Evolutionary conservation across 2,888 invertebrate species (phyloP).

Genomic region (Lithophane leautieri): DNA sequence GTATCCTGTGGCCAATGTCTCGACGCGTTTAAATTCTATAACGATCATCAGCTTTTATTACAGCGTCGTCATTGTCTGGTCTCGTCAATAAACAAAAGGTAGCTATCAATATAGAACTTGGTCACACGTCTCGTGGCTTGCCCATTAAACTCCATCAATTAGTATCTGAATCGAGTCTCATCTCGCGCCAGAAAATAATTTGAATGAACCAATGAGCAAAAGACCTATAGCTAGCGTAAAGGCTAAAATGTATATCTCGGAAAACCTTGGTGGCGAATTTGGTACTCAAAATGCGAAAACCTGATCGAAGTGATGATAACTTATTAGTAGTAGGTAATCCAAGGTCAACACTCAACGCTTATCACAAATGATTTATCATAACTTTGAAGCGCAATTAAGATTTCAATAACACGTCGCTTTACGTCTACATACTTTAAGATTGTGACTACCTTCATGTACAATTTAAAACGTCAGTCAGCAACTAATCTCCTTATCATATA

Average conservation of each 20-base stretch:
- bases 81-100: slow-evolving; percentile 47
- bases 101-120: slow-evolving; percentile 33
- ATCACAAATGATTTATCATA: slow-evolving; percentile 30
- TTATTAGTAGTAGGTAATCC: background rate
- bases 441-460: slow-evolving; percentile 10
- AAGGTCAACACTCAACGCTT: slow-evolving; percentile 24
- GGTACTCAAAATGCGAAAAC: background rate
- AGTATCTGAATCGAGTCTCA: background rate
- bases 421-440: background rate
- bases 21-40: slow-evolving; percentile 32
- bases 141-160: slow-evolving; percentile 11
- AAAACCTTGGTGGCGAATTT: slow-evolving; percentile 4
- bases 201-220: background rate
- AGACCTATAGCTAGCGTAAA: background rate
- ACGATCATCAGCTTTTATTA: slow-evolving; percentile 47
- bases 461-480: slow-evolving; percentile 29
- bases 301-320: slow-evolving; percentile 2
- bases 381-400: slow-evolving; percentile 2
- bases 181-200: background rate
- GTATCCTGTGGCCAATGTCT: slow-evolving; percentile 8
- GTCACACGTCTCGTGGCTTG: slow-evolving; percentile 7
- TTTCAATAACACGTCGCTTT: slow-evolving; percentile 1
- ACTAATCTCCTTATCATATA: slow-evolving; percentile 36
- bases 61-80: slow-evolving; percentile 51
- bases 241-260: background rate